Evolutionary conservation across 2,888 invertebrate genomes (phyloP).

Genomic region (Caenorhabditis sp.): DNA sequence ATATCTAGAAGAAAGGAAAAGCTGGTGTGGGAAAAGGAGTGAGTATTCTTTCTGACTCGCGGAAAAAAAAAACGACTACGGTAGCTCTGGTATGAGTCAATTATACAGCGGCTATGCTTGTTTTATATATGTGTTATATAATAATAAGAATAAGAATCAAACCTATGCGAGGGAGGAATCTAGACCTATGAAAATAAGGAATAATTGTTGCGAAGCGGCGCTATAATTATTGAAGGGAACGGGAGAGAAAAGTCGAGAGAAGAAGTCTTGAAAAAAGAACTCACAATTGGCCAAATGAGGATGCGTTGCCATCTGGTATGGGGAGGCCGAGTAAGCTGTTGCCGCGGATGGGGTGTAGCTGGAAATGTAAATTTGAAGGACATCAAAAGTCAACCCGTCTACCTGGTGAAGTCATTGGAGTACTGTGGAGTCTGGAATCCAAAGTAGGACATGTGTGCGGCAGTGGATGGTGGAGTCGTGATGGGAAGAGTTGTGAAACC

Average conservation of each 20-base stretch:
- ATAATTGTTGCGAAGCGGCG: conserved; percentile 60
- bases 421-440: conserved; percentile 45
- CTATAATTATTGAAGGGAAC: conserved; percentile 41
- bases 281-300: conserved; percentile 52
- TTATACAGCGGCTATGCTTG: conserved; percentile 31
- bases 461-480: conserved; percentile 37
- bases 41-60: conserved; percentile 12
- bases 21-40: conserved; percentile 43
- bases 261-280: conserved; percentile 40
- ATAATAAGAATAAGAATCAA: conserved; percentile 34
- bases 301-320: conserved; percentile 43
- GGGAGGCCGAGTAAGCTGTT: conserved; percentile 28
- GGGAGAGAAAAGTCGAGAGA: conserved; percentile 33
- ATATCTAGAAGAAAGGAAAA: conserved; percentile 37
- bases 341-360: conserved; percentile 43
- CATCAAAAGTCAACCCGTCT: neutral
- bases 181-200: conserved; percentile 19
- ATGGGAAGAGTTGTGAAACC: conserved; percentile 35
- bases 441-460: conserved; percentile 55
- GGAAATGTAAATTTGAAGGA: neutral
- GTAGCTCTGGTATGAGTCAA: conserved; percentile 38
- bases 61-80: conserved; percentile 27
- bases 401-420: conserved; percentile 53
- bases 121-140: conserved; percentile 38
- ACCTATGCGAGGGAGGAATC: conserved; percentile 10